Evolutionary conservation across 2,797 vertebrate genomes (phyloP).

Genomic region (Gambusia yucatana): DNA sequence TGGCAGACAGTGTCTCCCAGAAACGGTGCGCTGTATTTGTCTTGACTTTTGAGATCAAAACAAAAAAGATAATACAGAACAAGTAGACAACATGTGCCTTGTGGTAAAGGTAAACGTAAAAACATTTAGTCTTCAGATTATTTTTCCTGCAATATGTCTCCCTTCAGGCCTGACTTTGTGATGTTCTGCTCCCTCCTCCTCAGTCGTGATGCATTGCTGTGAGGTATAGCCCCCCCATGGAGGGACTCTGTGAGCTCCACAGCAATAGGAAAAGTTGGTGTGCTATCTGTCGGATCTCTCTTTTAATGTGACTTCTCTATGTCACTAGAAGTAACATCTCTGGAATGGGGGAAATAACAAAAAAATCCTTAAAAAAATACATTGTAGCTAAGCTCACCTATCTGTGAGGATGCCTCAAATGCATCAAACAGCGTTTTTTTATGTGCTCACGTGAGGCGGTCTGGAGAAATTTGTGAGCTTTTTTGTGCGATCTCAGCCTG

Average conservation of each 20-base stretch:
- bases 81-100: slow-evolving; percentile 9
- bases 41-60: slow-evolving; percentile 4
- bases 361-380: slow-evolving; percentile 43
- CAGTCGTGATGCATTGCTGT: slow-evolving; percentile 28
- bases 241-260: slow-evolving; percentile 20
- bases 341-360: slow-evolving; percentile 53
- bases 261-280: slow-evolving; percentile 19
- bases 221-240: slow-evolving; percentile 35
- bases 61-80: slow-evolving; percentile 3
- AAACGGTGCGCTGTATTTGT: not conserved
- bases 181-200: slow-evolving; percentile 27
- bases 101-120: slow-evolving; percentile 4
- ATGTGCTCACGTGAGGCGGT: slow-evolving; percentile 16
- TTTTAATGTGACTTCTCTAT: slow-evolving; percentile 49
- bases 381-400: slow-evolving; percentile 49
- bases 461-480: slow-evolving; percentile 26
- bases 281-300: slow-evolving; percentile 46
- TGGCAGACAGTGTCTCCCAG: not conserved
- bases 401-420: slow-evolving; percentile 42
- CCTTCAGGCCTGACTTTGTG: slow-evolving; percentile 11
- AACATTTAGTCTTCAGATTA: slow-evolving; percentile 14
- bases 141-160: slow-evolving; percentile 19
- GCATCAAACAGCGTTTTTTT: slow-evolving; percentile 22
- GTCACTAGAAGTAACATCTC: slow-evolving; percentile 52
- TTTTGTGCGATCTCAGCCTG: slow-evolving; percentile 23